These are phyloP conservation scores for Acanthosepion pharaonis DNA, from an alignment of 2,888 invertebrate genomes.

Conservation along the genomic window DNA sequence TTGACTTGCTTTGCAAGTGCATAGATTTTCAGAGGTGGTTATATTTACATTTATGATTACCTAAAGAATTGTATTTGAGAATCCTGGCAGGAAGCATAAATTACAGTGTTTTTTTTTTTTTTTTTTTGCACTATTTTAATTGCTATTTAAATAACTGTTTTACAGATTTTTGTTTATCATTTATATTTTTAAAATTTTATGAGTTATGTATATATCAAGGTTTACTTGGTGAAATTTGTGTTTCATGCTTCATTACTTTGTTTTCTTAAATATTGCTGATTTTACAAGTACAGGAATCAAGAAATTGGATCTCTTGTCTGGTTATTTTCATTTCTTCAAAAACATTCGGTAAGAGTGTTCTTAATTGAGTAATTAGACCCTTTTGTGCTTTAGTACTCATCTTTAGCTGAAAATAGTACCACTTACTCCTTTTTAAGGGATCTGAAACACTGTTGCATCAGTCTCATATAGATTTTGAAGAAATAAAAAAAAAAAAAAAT, in stretches of 20 bases:
- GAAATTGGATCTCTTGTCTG: neutral
- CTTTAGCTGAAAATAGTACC: too few species aligned
- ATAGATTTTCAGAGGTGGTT: neutral
- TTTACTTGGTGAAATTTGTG: neutral
- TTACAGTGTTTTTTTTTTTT: neutral
- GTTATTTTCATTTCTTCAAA: neutral
- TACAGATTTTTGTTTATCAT: neutral
- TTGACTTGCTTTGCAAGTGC: neutral
- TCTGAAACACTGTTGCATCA: too few species aligned
- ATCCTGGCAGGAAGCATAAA: neutral
- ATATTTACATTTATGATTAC: neutral
- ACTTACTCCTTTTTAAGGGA: too few species aligned
- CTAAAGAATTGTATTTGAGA: neutral
- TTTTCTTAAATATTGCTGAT: neutral
- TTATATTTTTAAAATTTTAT: neutral
- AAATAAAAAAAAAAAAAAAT: neutral
- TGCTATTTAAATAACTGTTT: neutral
- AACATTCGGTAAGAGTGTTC: neutral
- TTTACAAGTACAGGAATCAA: too few species aligned
- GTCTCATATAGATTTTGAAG: neutral
- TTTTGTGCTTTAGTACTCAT: too few species aligned
- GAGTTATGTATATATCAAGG: neutral
- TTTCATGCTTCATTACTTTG: neutral
- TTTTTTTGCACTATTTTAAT: neutral
- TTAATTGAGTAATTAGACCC: neutral